Evolutionary conservation across 2,113 vertebrate genomes (phyloP), one percentile per base, ranked within the genome.

Genomic region (Pedetes capensis): DNA sequence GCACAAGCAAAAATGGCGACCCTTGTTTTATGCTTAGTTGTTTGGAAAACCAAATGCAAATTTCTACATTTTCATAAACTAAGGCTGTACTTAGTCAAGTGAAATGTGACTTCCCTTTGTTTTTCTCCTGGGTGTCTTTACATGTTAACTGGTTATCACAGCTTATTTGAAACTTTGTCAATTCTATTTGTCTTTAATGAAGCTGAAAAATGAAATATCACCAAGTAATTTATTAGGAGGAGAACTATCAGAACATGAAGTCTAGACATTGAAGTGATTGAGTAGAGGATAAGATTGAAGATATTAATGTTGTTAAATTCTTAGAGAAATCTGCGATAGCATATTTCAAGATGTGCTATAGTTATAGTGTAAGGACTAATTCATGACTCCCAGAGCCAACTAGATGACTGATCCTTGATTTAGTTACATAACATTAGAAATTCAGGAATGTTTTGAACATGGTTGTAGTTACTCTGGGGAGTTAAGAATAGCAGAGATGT

Each of bases 11-110:
- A 94, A 90, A 64, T 64, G 20, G 37, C 68, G 16, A 18, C 39
- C 11, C 17, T 84, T 57, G 2, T 89, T 17, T 88, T 95, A 68
- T 49, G 76, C 20, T 83, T 82, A 74, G 12, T 34, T 88, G 14
- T 82, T 91, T 86, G 49, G 94, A 87, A 96, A 97, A 34, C 11
- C 32, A 76, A 22, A 61, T 71, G 32, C 25, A 90, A 80, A 76
- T 95, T 27, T 95, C 64, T 86, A 71, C 18, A 75, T 64, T 92
- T 94, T 94, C 37, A 57, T 87, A 86, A 93, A 7, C n/a, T 55
- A 32, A 95, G 29, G 59, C n/a, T 71, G 7, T 49, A 57, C 11
- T n/a, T 83, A 75, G 16, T 51, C 39, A 74, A 90, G 23, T 84
- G 27, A 93, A 90, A 92, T 11, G 29, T 87, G 53, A 72, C 18